Evolutionary conservation across 1,140 invertebrate species (phyloP).

Genomic region (Sycophaga agraensis): DNA sequence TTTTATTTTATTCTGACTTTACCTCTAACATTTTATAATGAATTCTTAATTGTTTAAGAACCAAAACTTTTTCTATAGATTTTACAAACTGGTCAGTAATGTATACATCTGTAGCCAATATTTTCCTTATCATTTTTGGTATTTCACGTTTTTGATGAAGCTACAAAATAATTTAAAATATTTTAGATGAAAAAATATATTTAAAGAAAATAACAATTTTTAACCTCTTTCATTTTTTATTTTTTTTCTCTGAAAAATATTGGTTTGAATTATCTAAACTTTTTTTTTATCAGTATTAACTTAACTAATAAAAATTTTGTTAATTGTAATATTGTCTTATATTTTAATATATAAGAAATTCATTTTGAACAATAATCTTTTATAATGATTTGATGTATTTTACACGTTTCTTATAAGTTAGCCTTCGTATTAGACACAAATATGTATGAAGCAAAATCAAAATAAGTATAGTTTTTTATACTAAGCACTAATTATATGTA

Average conservation of each 20-base stretch:
- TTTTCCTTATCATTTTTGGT: conserved; percentile 56
- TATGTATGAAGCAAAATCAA: too few relatives aligned
- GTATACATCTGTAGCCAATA: conserved; percentile 64
- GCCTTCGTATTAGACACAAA: too few relatives aligned
- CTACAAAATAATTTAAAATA: conserved; percentile 5
- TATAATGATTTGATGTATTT: too few relatives aligned
- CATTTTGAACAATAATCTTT: too few relatives aligned
- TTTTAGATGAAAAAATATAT: neutral
- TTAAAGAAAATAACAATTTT: neutral
- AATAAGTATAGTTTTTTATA: too few relatives aligned
- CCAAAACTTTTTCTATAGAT: conserved; percentile 59
- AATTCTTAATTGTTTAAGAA: conserved; percentile 62
- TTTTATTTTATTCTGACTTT: conserved; percentile 27
- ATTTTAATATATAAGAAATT: too few relatives aligned
- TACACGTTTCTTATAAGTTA: too few relatives aligned
- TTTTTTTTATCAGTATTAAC: too few relatives aligned
- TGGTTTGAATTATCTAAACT: neutral
- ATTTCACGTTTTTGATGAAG: conserved; percentile 57
- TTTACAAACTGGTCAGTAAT: conserved; percentile 67
- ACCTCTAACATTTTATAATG: conserved; percentile 73
- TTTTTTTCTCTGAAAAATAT: neutral
- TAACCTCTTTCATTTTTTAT: conserved; percentile 16
- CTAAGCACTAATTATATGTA: too few relatives aligned
- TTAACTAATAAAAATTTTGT: too few relatives aligned
- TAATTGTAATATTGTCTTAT: too few relatives aligned